These are phyloP conservation scores for Cranoglanis bouderius DNA, from an alignment of 2,113 vertebrate species.

Conservation along the genomic window DNA sequence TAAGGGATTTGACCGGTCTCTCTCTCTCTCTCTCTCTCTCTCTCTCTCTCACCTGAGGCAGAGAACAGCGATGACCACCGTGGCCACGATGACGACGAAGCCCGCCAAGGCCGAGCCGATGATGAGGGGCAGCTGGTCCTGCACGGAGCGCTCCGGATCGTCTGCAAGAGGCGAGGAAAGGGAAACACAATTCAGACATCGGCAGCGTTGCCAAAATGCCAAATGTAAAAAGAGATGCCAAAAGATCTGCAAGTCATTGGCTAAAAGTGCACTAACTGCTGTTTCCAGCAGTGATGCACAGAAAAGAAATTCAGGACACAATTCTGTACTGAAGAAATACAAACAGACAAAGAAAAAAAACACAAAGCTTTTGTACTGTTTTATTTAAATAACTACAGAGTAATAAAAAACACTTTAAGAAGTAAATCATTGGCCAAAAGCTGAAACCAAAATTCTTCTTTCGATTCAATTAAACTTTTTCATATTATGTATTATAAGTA, in stretches of 20 bases:
- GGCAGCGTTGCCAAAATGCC: background rate
- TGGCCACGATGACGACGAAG: slow-evolving; percentile 89
- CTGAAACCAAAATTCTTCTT: too few species aligned
- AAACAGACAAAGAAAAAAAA: background rate
- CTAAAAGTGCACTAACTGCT: background rate
- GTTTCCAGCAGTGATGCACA: background rate
- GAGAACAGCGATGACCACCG: slow-evolving; percentile 91
- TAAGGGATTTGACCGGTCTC: background rate
- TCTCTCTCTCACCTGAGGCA: slow-evolving; percentile 88
- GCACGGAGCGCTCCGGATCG: slow-evolving; percentile 84
- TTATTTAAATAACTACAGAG: background rate
- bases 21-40: slow-evolving; percentile 32
- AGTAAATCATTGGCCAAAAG: too few species aligned
- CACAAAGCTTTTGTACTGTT: background rate
- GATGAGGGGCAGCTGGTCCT: slow-evolving; percentile 94
- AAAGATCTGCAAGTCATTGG: background rate
- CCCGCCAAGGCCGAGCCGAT: slow-evolving; percentile 90
- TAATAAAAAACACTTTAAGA: background rate
- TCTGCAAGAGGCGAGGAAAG: slow-evolving; percentile 60
- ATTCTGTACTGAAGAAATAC: background rate
- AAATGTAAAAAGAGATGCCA: background rate
- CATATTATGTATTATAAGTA: too few species aligned
- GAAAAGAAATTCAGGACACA: background rate
- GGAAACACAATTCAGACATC: background rate
- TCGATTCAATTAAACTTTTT: too few species aligned